Percentiles rank a stretch among this genome's conserved stretches.
Evolutionary conservation across 2,888 invertebrate genomes (phyloP).

Genomic region (Gryllus longicercus): DNA sequence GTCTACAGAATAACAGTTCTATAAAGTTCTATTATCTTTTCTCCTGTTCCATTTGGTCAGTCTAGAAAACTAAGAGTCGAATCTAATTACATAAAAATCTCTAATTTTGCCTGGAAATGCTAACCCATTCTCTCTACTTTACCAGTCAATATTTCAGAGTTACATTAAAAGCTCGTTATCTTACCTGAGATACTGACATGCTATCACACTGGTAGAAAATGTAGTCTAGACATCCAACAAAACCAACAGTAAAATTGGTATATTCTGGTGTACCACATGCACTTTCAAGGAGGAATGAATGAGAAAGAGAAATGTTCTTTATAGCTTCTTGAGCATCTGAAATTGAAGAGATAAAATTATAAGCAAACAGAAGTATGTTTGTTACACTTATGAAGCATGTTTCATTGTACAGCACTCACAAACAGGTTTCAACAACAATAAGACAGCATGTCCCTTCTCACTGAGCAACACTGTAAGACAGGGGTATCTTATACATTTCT

Average conservation of each 20-base stretch:
- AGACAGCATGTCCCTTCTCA: too few species aligned
- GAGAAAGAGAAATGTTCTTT: conserved; percentile 58
- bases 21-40: too few species aligned
- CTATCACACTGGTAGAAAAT: conserved; percentile 74
- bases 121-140: too few species aligned
- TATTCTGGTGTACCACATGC: conserved; percentile 80
- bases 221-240: conserved; percentile 87
- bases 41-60: too few species aligned
- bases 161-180: background rate
- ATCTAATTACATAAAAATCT: background rate
- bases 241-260: conserved; percentile 79
- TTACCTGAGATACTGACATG: conserved; percentile 54
- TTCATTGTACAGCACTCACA: too few species aligned
- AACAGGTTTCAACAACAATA: too few species aligned
- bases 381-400: too few species aligned
- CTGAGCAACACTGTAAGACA: too few species aligned
- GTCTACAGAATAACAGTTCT: too few species aligned
- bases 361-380: too few species aligned
- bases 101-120: background rate
- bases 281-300: conserved; percentile 64
- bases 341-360: conserved; percentile 39
- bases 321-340: conserved; percentile 65
- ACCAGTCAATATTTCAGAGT: background rate
- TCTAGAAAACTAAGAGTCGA: too few species aligned
- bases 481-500: too few species aligned